Evolutionary conservation across 2,888 invertebrate genomes (phyloP), one percentile per base, ranked within the genome.

Genomic region (Pycnomerus fuliginosus): DNA sequence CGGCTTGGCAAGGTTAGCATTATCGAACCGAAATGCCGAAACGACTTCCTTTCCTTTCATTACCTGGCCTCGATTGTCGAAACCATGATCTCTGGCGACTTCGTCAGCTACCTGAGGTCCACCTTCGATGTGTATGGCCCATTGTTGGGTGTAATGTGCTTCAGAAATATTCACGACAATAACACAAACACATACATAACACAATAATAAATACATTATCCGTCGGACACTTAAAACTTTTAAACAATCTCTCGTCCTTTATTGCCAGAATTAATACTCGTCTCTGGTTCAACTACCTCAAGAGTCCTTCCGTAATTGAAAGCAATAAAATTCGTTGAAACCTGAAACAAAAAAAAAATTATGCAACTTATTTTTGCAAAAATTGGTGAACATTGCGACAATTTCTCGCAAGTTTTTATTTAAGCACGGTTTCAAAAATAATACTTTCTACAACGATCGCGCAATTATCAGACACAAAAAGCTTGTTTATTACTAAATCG

Each of bases 61-160:
- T 73, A 91, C 92, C 87, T 87, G 81, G 80, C 89, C 89, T 72
- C 86, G 78, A 75, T 90, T 87, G 73, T 80, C 74, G 78, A 90
- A 92, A 60, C 90, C 92, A 73, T 92, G 86, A 67, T 88, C 87
- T 53, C 68, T 71, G 42, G 93, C 92, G 28, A 93, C 84, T 24
- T 76, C 75, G 62, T 86, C 82, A 25, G 90, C 92, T 40, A 80
- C 77, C 30, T 72, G 69, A 24, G 77, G 74, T 55, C 78, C 79
- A 48, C 81, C 84, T 13, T 83, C 82, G 64, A 92, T 83, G 67
- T 89, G 85, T 44, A 90, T 86, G 49, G 90, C 92, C 89, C 90
- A 91, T 72, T 89, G 87, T 70, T 87, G 85, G 52, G 87, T 85
- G 70, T 80, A 91, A 67, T 84, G 83, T 33, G 67, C 62, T 40